These are phyloP conservation scores for Venusia cambrica DNA, from an alignment of 2,888 invertebrate genomes.

Conservation along the genomic window DNA sequence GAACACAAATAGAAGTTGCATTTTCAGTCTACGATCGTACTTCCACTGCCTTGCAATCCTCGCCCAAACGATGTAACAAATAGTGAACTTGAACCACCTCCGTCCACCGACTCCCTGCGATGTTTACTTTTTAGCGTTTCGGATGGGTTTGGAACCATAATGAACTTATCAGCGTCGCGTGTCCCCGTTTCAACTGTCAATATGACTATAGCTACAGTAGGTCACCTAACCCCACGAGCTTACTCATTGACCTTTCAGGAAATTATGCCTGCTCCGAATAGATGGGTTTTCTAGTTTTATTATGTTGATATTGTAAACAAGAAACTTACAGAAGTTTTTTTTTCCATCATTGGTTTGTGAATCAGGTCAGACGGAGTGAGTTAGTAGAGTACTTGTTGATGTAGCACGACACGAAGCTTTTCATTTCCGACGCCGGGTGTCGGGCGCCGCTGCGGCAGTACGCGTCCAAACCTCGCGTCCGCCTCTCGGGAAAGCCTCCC, in stretches of 20 bases:
- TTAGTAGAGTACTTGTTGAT: slow-evolving; percentile 35
- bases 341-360: slow-evolving; percentile 7
- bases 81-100: too few relatives aligned
- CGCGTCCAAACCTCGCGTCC: slow-evolving; percentile 36
- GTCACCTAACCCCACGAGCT: slow-evolving; percentile 20
- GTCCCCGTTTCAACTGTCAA: slow-evolving; percentile 18
- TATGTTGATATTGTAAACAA: not conserved
- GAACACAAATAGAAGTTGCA: too few relatives aligned
- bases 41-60: too few relatives aligned
- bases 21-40: too few relatives aligned
- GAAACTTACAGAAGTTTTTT: slow-evolving; percentile 2
- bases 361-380: slow-evolving; percentile 13
- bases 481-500: slow-evolving; percentile 11
- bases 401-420: slow-evolving; percentile 32
- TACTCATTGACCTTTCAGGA: slow-evolving; percentile 17
- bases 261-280: too few relatives aligned
- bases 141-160: too few relatives aligned
- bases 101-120: too few relatives aligned
- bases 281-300: too few relatives aligned
- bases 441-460: slow-evolving; percentile 44
- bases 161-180: slow-evolving; percentile 16
- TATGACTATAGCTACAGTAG: slow-evolving; percentile 22
- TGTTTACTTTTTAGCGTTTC: too few relatives aligned
- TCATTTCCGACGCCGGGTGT: slow-evolving; percentile 26
- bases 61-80: too few relatives aligned